Conservation (phyloP, 2,888 invertebrate species). For the Ennomos quercinarius region DNA sequence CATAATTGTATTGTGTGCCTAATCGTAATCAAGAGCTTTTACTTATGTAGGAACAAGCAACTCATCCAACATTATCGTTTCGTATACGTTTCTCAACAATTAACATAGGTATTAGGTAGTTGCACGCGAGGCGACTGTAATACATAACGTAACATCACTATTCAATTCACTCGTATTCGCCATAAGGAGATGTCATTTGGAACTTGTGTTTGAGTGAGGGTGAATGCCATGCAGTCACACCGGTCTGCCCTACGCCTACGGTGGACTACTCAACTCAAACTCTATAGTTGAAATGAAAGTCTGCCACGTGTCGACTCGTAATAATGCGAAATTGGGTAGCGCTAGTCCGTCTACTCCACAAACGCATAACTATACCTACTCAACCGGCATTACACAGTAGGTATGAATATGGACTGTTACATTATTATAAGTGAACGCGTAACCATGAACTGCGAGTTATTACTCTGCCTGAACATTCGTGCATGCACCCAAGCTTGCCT, state of each 20-base stretch:
- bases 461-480: conserved; percentile 39
- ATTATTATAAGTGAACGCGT: conserved; percentile 51
- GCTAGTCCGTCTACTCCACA: conserved; percentile 59
- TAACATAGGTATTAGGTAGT: conserved; percentile 43
- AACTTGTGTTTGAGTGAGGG: conserved; percentile 52
- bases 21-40: conserved; percentile 72
- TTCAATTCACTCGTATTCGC: background rate
- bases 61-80: conserved; percentile 60
- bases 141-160: conserved; percentile 35
- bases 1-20: conserved; percentile 75
- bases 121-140: no score
- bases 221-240: conserved; percentile 63
- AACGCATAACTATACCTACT: conserved; percentile 57
- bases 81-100: conserved; percentile 68
- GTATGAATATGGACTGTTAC: no score
- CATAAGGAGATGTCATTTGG: conserved; percentile 34
- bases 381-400: conserved; percentile 49
- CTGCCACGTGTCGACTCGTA: conserved; percentile 61
- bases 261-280: conserved; percentile 60
- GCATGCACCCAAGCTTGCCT: conserved; percentile 41
- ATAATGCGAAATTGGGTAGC: conserved; percentile 75
- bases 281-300: no score
- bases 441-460: conserved; percentile 71
- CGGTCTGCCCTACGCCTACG: conserved; percentile 51
- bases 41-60: conserved; percentile 67